These are phyloP conservation scores for Amblyteles armatorius DNA, from an alignment of 2,888 invertebrate species.

Conservation along the genomic window DNA sequence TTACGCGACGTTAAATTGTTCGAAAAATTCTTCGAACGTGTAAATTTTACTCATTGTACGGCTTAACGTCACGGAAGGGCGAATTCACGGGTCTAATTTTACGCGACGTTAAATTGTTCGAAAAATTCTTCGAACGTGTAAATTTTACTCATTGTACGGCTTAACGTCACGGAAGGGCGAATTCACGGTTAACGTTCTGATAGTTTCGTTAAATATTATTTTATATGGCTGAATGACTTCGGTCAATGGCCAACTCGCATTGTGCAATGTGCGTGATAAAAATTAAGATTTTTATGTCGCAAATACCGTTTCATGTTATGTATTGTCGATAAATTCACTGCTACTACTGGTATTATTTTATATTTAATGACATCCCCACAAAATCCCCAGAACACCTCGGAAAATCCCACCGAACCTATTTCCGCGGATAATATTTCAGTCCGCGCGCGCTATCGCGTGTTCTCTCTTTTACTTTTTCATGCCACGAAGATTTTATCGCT, in stretches of 20 bases:
- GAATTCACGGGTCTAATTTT: too few species aligned
- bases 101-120: too few species aligned
- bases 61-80: background rate
- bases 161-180: background rate
- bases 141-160: background rate
- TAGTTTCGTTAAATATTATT: background rate
- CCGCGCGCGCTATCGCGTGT: background rate
- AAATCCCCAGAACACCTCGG: background rate
- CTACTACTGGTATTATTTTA: too few species aligned
- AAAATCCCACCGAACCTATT: background rate
- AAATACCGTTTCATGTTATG: too few species aligned
- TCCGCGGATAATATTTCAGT: slow-evolving; percentile 22
- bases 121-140: too few species aligned
- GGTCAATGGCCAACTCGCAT: too few species aligned
- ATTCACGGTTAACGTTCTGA: background rate
- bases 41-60: background rate
- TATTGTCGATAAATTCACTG: too few species aligned
- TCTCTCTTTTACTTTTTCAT: background rate
- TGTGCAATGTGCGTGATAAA: too few species aligned
- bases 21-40: too few species aligned
- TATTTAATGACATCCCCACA: too few species aligned
- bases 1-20: background rate
- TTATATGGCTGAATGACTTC: background rate
- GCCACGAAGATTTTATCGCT: background rate
- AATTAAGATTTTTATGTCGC: too few species aligned